Evolutionary conservation across 2,797 vertebrate genomes (phyloP).

Genomic region (Xiphorhynchus erythropygius): DNA sequence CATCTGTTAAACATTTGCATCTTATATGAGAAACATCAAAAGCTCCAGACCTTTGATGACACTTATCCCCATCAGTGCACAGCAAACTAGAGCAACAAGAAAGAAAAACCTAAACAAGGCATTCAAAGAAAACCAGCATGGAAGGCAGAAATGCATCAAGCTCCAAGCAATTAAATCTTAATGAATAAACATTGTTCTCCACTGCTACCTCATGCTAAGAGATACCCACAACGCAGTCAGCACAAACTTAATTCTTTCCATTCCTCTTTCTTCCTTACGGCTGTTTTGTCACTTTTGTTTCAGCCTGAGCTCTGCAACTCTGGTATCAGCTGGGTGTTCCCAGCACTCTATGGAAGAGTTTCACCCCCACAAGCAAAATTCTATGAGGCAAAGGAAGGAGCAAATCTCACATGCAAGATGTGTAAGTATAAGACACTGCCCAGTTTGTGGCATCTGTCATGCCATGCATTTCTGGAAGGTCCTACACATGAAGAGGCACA

Average conservation of each 20-base stretch:
- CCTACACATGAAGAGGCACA: rapidly evolving
- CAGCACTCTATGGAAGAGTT: not conserved
- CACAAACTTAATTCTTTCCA: conserved; percentile 39
- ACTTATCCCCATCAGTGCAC: conserved; percentile 37
- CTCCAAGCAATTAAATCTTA: conserved; percentile 36
- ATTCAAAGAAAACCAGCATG: conserved; percentile 42
- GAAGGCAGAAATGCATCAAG: conserved; percentile 18
- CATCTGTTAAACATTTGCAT: conserved; percentile 58
- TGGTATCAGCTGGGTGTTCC: not conserved
- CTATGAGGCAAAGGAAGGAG: not conserved
- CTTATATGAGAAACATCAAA: conserved; percentile 63
- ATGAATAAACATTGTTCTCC: conserved; percentile 53
- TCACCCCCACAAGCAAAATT: not conserved
- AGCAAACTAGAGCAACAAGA: conserved; percentile 12
- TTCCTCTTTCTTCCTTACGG: not conserved
- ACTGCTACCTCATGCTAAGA: conserved; percentile 35
- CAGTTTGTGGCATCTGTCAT: not conserved
- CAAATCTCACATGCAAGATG: not conserved
- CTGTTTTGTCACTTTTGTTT: not conserved
- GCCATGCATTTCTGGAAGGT: not conserved
- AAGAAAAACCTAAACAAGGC: conserved; percentile 28
- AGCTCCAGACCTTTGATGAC: conserved; percentile 47
- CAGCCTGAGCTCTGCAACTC: not conserved
- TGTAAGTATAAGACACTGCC: not conserved
- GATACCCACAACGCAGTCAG: not conserved